phyloP scores from a whole-genome alignment of 2,888 invertebrate species.

The Epinotia ramella region DNA sequence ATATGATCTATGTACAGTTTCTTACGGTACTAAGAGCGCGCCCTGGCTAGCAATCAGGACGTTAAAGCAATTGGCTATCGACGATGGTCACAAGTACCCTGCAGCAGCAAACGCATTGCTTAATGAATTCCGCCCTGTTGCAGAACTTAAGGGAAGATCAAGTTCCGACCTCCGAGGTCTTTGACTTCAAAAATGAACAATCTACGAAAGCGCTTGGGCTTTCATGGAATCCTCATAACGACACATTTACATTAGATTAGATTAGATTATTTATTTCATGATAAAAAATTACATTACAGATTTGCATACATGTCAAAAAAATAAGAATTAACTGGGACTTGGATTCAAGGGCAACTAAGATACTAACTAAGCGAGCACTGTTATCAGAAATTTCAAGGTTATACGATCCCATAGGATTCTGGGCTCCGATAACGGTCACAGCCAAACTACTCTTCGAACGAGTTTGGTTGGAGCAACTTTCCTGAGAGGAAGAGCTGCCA shows the following conservation, averaged over 20 bases:
- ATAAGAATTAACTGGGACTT: slow-evolving; percentile 43
- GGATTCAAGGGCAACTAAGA: background rate
- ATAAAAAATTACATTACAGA: too few relatives aligned
- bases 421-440: slow-evolving; percentile 19
- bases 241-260: slow-evolving; percentile 44
- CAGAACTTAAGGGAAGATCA: slow-evolving; percentile 4
- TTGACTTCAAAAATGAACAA: slow-evolving; percentile 10
- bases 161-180: background rate
- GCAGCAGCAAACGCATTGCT: background rate
- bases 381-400: background rate
- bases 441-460: slow-evolving; percentile 47
- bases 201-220: slow-evolving; percentile 16
- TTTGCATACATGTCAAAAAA: too few relatives aligned
- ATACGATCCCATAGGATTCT: slow-evolving; percentile 16
- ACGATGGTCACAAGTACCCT: slow-evolving; percentile 35
- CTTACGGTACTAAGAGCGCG: too few relatives aligned
- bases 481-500: slow-evolving; percentile 46
- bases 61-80: slow-evolving; percentile 42
- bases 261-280: too few relatives aligned
- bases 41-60: slow-evolving; percentile 37
- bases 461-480: slow-evolving; percentile 43
- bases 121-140: slow-evolving; percentile 11
- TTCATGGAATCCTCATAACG: slow-evolving; percentile 13
- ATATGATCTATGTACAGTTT: too few relatives aligned
- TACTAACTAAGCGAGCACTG: background rate